phyloP scores from a whole-genome alignment of 2,113 vertebrate species.

The Chrysemys picta region DNA sequence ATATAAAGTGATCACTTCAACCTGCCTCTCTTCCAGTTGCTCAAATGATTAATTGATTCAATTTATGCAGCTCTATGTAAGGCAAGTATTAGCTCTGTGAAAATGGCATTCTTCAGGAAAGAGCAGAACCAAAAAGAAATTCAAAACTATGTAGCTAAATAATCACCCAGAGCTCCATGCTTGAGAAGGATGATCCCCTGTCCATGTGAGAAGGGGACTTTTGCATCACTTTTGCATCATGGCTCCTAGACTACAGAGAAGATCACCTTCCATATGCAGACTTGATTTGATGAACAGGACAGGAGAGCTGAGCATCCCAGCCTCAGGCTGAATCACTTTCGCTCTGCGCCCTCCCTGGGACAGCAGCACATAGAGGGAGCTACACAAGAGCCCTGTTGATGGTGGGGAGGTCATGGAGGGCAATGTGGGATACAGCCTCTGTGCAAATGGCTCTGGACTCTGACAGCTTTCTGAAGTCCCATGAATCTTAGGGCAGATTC shows the following conservation, averaged over 20 bases:
- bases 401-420: not conserved
- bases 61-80: not conserved
- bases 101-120: not conserved
- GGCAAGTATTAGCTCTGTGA: not conserved
- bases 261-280: too few species aligned
- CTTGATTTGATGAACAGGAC: not conserved
- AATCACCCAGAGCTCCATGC: not conserved
- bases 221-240: not conserved
- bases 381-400: not conserved
- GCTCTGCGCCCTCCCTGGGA: conserved; percentile 14
- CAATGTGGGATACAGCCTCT: not conserved
- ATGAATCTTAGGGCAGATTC: not conserved
- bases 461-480: not conserved
- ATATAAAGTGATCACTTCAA: not conserved
- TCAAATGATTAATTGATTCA: not conserved
- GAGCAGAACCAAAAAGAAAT: not conserved
- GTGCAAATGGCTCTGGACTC: not conserved
- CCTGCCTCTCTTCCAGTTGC: not conserved
- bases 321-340: conserved; percentile 40
- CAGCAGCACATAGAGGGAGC: conserved; percentile 31
- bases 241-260: not conserved
- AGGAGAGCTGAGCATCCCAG: not conserved
- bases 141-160: not conserved
- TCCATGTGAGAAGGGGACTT: not conserved
- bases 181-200: not conserved